These are phyloP conservation scores for Eubasilissa splendida DNA, from an alignment of 2,888 invertebrate species.

Conservation along the genomic window DNA sequence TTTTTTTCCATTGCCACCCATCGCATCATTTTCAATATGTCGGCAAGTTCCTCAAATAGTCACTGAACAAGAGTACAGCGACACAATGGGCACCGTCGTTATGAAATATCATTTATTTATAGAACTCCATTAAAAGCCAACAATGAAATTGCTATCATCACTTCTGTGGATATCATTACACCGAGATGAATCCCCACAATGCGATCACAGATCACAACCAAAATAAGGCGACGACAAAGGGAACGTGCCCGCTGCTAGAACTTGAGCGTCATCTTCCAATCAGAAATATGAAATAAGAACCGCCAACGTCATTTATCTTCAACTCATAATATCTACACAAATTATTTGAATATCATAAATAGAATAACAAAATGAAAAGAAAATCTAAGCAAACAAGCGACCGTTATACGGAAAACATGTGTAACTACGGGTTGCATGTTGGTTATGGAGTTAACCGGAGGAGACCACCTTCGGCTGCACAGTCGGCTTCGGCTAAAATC, in stretches of 20 bases:
- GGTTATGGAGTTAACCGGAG: too few species aligned
- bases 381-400: not conserved
- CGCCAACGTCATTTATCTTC: not conserved
- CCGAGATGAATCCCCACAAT: slow-evolving; percentile 33
- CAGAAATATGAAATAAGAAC: slow-evolving; percentile 11
- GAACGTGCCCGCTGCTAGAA: not conserved
- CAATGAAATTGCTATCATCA: slow-evolving; percentile 32
- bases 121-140: slow-evolving; percentile 25
- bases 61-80: too few species aligned
- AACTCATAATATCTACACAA: not conserved
- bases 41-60: too few species aligned
- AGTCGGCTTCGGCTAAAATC: too few species aligned
- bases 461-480: too few species aligned
- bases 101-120: slow-evolving; percentile 32
- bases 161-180: slow-evolving; percentile 31
- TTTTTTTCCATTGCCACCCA: too few species aligned
- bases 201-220: slow-evolving; percentile 17
- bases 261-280: slow-evolving; percentile 4
- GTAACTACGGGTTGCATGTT: too few species aligned
- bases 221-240: slow-evolving; percentile 15
- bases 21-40: too few species aligned
- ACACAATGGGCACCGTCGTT: not conserved
- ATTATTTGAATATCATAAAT: not conserved
- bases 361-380: not conserved
- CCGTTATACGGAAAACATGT: too few species aligned